Evolutionary conservation across 2,888 invertebrate genomes (phyloP), one percentile per base, ranked within the genome.

Genomic region (Podotricha telesiphe): DNA sequence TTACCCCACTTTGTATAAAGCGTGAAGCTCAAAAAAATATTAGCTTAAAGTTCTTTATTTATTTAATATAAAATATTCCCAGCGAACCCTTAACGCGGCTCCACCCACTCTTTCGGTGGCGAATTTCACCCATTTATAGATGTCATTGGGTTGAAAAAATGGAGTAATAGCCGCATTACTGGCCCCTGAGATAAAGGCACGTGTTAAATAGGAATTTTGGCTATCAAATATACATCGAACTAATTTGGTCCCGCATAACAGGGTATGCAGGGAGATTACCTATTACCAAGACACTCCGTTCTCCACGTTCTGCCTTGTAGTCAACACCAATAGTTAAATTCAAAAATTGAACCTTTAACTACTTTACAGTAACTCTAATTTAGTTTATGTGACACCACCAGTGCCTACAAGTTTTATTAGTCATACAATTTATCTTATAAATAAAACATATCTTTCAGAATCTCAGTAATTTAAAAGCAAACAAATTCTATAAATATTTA

Each of bases 81-180:
- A 5, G 22, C 48, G 56, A 47, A 22, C 40, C 65, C 65, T 66
- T 58, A 66, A 58, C 17, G 40, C 19, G 13, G 10, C 17, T 40
- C 48, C 48, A 40, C 65, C 58, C 40, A 50, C 50, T 58, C 65
- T 34, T 58, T 66, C 34, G 65, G 58, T 66, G 37, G 40, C n/a
- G 58, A 34, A 58, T 50, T 65, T 40, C 48, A 55, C 28, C 55
- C 55, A 65, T 66, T 66, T 66, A 50, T 66, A 50, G 65, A 48
- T 66, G 65, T 66, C 66, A 66, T 22, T 66, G 66, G 22, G 40
- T 59, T 66, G 66, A 59, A 66, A 66, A 66, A 66, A 58, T 66
- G 50, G 42, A 40, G 66, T 66, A 51, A 66, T 66, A 19, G 42
- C 17, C 19, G 58, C 48, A 66, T 50, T 66, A 66, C 50, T 66